These are phyloP conservation scores for Pocillopora damicornis DNA, from an alignment of 64 coral and sea anemone genomes.

Conservation along the genomic window DNA sequence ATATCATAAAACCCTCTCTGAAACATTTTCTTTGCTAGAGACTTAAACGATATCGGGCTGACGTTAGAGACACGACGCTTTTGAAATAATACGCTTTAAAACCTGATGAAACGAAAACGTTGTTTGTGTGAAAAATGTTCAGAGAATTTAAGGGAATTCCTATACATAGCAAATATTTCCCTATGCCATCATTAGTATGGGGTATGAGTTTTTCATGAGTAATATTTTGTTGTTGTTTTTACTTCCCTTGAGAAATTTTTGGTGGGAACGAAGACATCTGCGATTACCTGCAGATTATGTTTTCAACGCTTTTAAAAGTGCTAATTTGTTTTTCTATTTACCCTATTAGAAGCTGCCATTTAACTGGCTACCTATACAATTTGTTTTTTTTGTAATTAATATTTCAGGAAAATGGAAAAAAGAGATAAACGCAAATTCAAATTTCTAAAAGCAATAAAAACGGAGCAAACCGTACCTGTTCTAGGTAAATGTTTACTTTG, in stretches of 20 bases:
- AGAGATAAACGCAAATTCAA: not conserved
- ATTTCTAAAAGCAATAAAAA: slow-evolving; percentile 5
- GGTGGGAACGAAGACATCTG: slow-evolving; percentile 19
- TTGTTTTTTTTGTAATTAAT: not conserved
- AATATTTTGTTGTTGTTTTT: not conserved
- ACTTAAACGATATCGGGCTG: not conserved
- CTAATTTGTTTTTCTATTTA: slow-evolving; percentile 5
- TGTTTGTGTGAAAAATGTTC: too few relatives aligned
- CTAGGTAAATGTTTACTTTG: not conserved
- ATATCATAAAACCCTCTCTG: not conserved
- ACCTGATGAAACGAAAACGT: not conserved
- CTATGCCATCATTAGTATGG: too few relatives aligned
- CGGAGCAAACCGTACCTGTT: not conserved
- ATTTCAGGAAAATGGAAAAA: not conserved
- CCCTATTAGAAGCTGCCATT: not conserved
- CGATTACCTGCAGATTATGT: not conserved
- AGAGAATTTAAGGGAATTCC: too few relatives aligned
- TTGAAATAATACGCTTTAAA: not conserved
- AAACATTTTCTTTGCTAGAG: not conserved
- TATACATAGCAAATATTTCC: too few relatives aligned
- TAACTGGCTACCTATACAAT: not conserved
- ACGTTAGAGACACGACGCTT: not conserved
- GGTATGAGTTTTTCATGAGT: too few relatives aligned
- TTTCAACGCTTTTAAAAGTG: not conserved
- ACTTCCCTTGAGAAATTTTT: not conserved